A percentile compares a stretch with the other conserved stretches of the same genome.
These are phyloP conservation scores for Zhuqinia jingwanae DNA, from an alignment of 2,888 invertebrate species.

Conservation along the genomic window DNA sequence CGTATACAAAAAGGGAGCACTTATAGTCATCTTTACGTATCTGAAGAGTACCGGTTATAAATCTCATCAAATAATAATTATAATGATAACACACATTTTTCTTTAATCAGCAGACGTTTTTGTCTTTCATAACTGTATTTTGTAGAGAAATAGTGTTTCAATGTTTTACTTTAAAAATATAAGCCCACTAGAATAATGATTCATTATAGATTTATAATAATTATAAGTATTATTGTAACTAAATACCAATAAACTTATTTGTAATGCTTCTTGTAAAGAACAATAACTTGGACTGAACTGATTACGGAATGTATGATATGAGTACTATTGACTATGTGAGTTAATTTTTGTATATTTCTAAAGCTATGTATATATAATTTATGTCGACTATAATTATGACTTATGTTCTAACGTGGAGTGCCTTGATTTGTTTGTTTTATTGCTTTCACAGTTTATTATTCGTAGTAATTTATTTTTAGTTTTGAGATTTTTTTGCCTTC, in stretches of 20 bases:
- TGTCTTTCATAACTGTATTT: conserved; percentile 35
- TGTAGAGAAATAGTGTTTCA: not conserved
- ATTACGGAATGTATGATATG: not conserved
- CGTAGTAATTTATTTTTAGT: not conserved
- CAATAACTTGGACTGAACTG: conserved; percentile 16
- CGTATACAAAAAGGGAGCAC: not conserved
- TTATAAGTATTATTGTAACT: conserved; percentile 11
- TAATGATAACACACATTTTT: not conserved
- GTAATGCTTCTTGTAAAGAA: conserved; percentile 13
- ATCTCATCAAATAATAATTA: conserved; percentile 39
- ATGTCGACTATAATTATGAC: not conserved
- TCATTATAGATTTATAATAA: not conserved
- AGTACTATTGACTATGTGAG: conserved; percentile 9
- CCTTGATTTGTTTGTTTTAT: conserved; percentile 28
- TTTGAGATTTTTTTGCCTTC: conserved; percentile 8
- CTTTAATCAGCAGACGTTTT: conserved; percentile 20
- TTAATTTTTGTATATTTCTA: not conserved
- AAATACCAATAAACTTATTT: conserved; percentile 24
- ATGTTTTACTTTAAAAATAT: not conserved
- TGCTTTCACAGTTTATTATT: no score
- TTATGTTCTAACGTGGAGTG: not conserved
- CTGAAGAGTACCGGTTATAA: conserved; percentile 45
- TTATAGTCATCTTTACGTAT: conserved; percentile 32
- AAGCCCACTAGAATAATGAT: no score
- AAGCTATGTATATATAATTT: not conserved